Evolutionary conservation across 1,140 invertebrate species (phyloP).

Genomic region (Drosophila melanica): DNA sequence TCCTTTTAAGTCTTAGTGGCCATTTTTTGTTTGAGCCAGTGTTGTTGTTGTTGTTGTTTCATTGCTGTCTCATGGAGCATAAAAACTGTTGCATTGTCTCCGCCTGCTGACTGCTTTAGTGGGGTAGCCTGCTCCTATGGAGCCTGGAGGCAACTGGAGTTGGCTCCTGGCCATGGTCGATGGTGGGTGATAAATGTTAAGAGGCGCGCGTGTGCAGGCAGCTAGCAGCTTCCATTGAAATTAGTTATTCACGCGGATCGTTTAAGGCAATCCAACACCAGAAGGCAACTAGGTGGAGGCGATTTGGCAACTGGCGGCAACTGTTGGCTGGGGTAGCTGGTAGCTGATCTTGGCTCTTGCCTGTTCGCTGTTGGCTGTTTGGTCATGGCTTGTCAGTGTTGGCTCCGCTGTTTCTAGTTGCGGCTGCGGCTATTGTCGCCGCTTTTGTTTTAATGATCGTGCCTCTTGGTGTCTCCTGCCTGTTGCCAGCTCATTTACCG

Average conservation of each 20-base stretch:
- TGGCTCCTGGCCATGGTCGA: constrained; percentile 59
- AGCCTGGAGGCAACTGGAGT: constrained; percentile 38
- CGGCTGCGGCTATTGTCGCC: constrained; percentile 58
- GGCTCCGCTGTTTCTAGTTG: constrained; percentile 52
- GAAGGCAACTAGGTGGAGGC: constrained; percentile 45
- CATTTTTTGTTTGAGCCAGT: constrained; percentile 29
- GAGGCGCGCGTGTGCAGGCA: constrained; percentile 57
- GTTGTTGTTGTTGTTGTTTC: constrained; percentile 10
- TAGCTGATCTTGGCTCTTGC: constrained; percentile 31
- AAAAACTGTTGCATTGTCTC: constrained; percentile 53
- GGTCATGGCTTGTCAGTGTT: constrained; percentile 79
- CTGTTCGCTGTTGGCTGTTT: constrained; percentile 48
- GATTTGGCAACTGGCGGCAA: constrained; percentile 28
- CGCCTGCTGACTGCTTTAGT: background rate
- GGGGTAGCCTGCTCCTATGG: constrained; percentile 25
- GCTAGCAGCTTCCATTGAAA: constrained; percentile 75
- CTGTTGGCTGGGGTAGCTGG: constrained; percentile 20
- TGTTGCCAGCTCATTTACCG: constrained; percentile 60
- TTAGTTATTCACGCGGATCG: constrained; percentile 83
- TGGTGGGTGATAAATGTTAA: constrained; percentile 81
- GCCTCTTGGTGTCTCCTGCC: constrained; percentile 42
- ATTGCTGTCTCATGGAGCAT: constrained; percentile 24
- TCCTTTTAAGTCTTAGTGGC: constrained; percentile 32
- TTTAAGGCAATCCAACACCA: constrained; percentile 83
- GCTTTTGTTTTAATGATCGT: constrained; percentile 83